Evolutionary conservation across 1,140 invertebrate genomes (phyloP).

Genomic region (Pygmarrhopalites habei): DNA sequence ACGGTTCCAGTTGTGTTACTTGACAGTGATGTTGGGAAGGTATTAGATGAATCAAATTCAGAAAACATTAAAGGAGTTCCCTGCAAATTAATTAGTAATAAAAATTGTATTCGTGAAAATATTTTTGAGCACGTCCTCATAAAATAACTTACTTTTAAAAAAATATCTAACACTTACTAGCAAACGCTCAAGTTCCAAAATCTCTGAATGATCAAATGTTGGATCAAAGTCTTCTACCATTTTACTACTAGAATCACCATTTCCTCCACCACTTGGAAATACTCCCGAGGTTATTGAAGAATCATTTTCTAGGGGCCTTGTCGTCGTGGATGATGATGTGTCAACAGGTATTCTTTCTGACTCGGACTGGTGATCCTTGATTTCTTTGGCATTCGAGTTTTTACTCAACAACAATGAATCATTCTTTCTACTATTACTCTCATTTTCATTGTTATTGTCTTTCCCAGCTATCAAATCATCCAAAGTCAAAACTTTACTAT

Average conservation of each 20-base stretch:
- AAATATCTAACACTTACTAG: too few species aligned
- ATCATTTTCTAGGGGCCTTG: too few species aligned
- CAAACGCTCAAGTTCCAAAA: conserved; percentile 31
- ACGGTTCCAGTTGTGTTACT: conserved; percentile 17
- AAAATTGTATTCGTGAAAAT: too few species aligned
- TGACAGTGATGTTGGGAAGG: background rate
- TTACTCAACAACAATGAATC: background rate
- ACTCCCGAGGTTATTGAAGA: background rate
- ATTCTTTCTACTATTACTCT: background rate
- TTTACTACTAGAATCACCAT: too few species aligned
- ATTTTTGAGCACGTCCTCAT: too few species aligned
- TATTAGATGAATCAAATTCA: conserved; percentile 3
- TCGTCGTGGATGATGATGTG: too few species aligned
- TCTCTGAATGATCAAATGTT: conserved; percentile 26
- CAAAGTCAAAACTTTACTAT: conserved; percentile 34
- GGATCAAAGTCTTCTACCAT: conserved; percentile 14
- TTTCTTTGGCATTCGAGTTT: background rate
- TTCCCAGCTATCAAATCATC: conserved; percentile 18
- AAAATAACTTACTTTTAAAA: too few species aligned
- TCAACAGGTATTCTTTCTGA: background rate
- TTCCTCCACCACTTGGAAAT: background rate
- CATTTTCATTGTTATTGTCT: too few species aligned
- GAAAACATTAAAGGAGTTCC: conserved; percentile 20
- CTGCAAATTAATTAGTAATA: too few species aligned
- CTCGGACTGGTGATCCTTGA: background rate